These are phyloP conservation scores for Amazona ochrocephala DNA, from an alignment of 2,797 vertebrate genomes.

Conservation along the genomic window DNA sequence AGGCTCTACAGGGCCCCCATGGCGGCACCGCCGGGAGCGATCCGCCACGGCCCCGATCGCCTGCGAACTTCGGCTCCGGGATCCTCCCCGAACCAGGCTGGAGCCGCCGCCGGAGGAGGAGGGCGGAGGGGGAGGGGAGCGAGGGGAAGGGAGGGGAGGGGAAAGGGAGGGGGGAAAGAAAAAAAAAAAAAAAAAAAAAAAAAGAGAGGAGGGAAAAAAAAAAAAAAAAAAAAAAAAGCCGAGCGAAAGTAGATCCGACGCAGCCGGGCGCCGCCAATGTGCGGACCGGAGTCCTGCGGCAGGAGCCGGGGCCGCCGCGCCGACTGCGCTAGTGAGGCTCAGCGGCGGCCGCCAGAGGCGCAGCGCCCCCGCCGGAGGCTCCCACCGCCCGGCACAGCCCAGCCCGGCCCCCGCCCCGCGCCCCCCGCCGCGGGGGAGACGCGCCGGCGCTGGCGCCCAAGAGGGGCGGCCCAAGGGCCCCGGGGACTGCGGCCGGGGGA, in stretches of 20 bases:
- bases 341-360: slow-evolving; percentile 4
- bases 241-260: slow-evolving; percentile 67
- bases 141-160: neutral
- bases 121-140: too few species aligned
- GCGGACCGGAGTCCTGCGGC: slow-evolving; percentile 56
- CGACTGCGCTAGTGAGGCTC: neutral
- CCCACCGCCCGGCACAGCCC: neutral
- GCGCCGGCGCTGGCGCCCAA: neutral
- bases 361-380: neutral
- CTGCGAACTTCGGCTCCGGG: slow-evolving; percentile 30
- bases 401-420: neutral
- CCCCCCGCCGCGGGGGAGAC: neutral
- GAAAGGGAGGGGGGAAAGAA: too few species aligned
- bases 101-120: neutral
- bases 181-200: neutral
- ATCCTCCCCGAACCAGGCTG: slow-evolving; percentile 24
- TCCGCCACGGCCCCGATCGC: slow-evolving; percentile 20
- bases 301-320: slow-evolving; percentile 13
- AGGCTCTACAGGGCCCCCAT: slow-evolving; percentile 17
- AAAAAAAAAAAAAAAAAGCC: neutral
- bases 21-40: neutral
- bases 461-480: neutral
- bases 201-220: neutral
- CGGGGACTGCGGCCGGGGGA: neutral
- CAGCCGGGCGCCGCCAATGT: slow-evolving; percentile 29